These are phyloP conservation scores for Cnemophilus loriae DNA, from an alignment of 2,113 vertebrate species.

Conservation along the genomic window DNA sequence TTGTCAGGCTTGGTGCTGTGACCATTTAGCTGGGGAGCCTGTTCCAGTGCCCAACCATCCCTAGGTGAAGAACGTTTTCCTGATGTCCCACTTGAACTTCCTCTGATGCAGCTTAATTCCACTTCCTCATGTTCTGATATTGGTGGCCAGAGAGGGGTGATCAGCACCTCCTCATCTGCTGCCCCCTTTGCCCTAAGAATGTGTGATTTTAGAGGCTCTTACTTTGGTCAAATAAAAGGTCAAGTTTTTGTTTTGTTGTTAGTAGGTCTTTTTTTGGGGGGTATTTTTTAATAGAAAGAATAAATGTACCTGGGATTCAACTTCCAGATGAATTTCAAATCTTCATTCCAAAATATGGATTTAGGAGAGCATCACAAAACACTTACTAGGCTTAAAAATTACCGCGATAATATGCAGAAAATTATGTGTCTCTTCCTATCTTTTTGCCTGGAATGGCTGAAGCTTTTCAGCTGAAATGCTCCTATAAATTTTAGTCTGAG, in stretches of 20 bases:
- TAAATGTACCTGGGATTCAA: not conserved
- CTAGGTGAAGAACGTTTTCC: not conserved
- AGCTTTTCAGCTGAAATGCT: not conserved
- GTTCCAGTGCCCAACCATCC: not conserved
- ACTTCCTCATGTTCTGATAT: not conserved
- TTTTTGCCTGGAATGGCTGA: not conserved
- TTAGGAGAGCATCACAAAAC: not conserved
- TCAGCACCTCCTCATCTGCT: not conserved
- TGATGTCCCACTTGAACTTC: not conserved
- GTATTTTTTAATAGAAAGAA: not conserved
- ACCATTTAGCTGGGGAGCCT: not conserved
- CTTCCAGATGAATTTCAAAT: not conserved
- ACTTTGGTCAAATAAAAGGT: not conserved
- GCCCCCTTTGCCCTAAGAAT: not conserved
- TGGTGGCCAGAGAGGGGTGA: not conserved
- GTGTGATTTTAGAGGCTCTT: not conserved
- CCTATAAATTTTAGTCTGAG: not conserved
- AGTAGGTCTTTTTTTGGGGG: not conserved
- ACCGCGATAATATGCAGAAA: not conserved
- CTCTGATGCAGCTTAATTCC: not conserved
- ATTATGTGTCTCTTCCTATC: not conserved
- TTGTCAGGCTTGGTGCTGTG: not conserved
- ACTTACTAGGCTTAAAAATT: not conserved
- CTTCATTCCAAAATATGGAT: not conserved
- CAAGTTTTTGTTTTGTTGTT: not conserved